Conservation (phyloP, 2,888 invertebrate species). For the Dascillus cervinus region DNA sequence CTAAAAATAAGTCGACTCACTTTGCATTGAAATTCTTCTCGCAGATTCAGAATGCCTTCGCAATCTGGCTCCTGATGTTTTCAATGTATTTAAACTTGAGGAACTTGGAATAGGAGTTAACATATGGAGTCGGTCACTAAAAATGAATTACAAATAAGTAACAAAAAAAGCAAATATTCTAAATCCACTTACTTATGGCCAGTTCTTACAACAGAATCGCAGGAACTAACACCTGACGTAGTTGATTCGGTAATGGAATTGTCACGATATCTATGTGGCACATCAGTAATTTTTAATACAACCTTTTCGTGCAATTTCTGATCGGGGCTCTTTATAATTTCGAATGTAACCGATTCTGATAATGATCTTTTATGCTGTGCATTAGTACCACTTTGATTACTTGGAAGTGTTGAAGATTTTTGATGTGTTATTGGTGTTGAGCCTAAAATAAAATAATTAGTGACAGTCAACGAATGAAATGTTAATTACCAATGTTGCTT, state of each 20-base stretch:
- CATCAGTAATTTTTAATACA: conserved; percentile 17
- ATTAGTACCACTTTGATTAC: conserved; percentile 43
- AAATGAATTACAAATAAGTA: conserved; percentile 21
- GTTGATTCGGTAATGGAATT: conserved; percentile 66
- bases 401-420: conserved; percentile 49
- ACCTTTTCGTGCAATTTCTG: conserved; percentile 16
- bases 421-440: conserved; percentile 11
- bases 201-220: conserved; percentile 61
- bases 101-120: conserved; percentile 86
- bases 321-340: conserved; percentile 45
- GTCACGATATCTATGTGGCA: conserved; percentile 48
- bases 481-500: conserved; percentile 12
- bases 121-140: conserved; percentile 65
- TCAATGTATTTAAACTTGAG: conserved; percentile 52
- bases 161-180: conserved; percentile 3
- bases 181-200: conserved; percentile 44
- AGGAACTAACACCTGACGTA: conserved; percentile 76
- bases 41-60: conserved; percentile 47
- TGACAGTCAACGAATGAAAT: background rate
- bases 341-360: conserved; percentile 63
- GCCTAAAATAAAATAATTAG: conserved; percentile 4
- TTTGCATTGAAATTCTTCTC: conserved; percentile 50
- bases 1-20: conserved; percentile 35
- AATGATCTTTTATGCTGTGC: conserved; percentile 55
- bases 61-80: conserved; percentile 26